Evolutionary conservation across 2,888 invertebrate genomes (phyloP).

Genomic region (Phengaris arion): DNA sequence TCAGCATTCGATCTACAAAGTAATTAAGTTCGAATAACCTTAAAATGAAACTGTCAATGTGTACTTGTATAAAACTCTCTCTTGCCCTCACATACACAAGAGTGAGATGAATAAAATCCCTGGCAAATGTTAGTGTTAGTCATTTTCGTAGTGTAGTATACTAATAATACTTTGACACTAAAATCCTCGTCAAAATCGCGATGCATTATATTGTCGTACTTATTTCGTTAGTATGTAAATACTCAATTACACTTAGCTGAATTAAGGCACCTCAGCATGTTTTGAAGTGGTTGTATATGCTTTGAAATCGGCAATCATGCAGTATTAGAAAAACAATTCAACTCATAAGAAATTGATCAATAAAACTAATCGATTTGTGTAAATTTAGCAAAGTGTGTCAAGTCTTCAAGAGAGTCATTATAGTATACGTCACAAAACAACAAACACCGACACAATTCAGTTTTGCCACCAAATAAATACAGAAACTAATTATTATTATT

Average conservation of each 20-base stretch:
- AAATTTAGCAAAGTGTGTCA: conserved; percentile 5
- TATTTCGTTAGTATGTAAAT: not conserved
- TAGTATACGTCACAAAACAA: not conserved
- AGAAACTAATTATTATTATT: not conserved
- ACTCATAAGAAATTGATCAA: not conserved
- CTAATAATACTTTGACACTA: not conserved
- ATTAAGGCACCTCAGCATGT: conserved; percentile 9
- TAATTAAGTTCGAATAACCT: not conserved
- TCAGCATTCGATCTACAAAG: not conserved
- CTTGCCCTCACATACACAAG: not conserved
- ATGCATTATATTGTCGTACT: not conserved
- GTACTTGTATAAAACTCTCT: not conserved
- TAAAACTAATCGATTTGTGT: not conserved
- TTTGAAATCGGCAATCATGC: not conserved
- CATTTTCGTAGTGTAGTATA: not conserved
- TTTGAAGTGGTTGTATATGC: not conserved
- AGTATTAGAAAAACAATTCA: not conserved
- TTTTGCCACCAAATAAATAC: not conserved
- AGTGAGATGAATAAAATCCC: not conserved
- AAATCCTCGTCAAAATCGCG: not conserved
- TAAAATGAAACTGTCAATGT: not conserved
- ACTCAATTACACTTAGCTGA: conserved; percentile 1
- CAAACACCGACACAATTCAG: not conserved
- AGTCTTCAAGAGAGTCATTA: not conserved
- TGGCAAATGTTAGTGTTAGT: not conserved